phyloP scores from a whole-genome alignment of 2,888 invertebrate genomes.

The Schrankia costaestrigalis region DNA sequence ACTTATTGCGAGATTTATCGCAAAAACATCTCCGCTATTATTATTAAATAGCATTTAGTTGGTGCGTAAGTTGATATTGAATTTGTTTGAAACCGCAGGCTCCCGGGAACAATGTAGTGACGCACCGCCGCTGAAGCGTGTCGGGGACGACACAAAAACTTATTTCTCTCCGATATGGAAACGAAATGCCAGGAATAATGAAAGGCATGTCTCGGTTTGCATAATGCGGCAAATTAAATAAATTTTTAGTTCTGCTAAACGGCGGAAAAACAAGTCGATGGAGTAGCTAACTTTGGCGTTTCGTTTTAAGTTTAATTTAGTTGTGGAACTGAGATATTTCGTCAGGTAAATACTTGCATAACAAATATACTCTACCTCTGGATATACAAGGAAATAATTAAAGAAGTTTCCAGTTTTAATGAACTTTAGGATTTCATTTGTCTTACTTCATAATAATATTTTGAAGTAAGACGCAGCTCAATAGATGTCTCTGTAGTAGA shows the following conservation, averaged over 20 bases:
- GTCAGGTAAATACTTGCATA: constrained; percentile 14
- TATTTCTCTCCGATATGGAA: constrained; percentile 70
- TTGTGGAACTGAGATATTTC: constrained; percentile 16
- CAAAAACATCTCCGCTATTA: constrained; percentile 42
- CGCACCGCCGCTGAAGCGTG: constrained; percentile 58
- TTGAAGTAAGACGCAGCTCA: constrained; percentile 39
- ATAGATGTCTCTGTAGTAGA: constrained; percentile 23
- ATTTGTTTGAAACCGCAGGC: constrained; percentile 66
- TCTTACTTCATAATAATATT: too few relatives aligned
- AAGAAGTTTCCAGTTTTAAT: not conserved
- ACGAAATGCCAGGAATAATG: constrained; percentile 65
- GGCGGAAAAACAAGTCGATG: constrained; percentile 39
- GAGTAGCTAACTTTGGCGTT: constrained; percentile 35
- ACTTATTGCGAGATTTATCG: constrained; percentile 47
- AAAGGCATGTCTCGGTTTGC: constrained; percentile 64
- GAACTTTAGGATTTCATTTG: too few relatives aligned
- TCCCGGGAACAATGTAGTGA: constrained; percentile 58
- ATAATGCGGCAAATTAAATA: constrained; percentile 72
- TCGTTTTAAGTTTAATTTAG: constrained; percentile 12
- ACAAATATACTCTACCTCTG: constrained; percentile 6
- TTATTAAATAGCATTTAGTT: constrained; percentile 54
- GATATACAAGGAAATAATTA: constrained; percentile 10
- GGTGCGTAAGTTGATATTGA: constrained; percentile 50
- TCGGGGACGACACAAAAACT: constrained; percentile 71
- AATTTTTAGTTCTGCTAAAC: constrained; percentile 62